Conservation (phyloP, 2,113 vertebrate genomes). For the Pollimyrus isidori region DNA sequence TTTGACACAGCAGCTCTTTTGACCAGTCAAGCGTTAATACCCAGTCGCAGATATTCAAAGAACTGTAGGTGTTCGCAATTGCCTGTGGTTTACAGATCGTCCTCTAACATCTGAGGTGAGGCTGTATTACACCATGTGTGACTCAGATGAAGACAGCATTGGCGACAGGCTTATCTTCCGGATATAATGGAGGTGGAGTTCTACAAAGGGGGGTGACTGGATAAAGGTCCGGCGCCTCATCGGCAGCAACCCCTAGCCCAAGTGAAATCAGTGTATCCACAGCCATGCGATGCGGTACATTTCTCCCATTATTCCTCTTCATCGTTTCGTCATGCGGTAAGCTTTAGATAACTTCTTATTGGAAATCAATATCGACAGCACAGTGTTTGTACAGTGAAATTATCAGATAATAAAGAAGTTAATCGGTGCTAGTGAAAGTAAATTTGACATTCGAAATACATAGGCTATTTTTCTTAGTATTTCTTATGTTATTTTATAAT, state of each 20-base stretch:
- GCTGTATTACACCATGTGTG: not conserved
- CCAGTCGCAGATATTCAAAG: not conserved
- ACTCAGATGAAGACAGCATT: not conserved
- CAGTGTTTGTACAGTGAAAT: not conserved
- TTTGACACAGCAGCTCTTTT: not conserved
- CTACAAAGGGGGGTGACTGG: not conserved
- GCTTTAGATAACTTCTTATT: not conserved
- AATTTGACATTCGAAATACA: not conserved
- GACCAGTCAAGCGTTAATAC: not conserved
- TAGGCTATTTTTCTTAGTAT: not conserved
- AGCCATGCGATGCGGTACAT: conserved; percentile 65
- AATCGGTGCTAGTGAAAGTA: not conserved
- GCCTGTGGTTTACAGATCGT: not conserved
- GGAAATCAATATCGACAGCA: not conserved
- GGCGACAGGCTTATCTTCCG: not conserved
- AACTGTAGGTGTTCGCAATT: not conserved
- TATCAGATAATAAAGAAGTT: not conserved
- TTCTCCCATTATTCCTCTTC: conserved; percentile 31
- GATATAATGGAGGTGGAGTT: not conserved
- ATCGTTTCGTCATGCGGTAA: conserved; percentile 52
- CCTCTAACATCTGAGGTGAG: not conserved
- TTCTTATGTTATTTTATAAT: not conserved
- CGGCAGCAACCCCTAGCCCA: not conserved
- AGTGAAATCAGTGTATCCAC: conserved; percentile 44
- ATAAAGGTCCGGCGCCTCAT: not conserved